A percentile compares a stretch with the other conserved stretches of the same genome.
These are phyloP conservation scores for Gallinago media DNA, from an alignment of 2,113 vertebrate species.

Conservation along the genomic window DNA sequence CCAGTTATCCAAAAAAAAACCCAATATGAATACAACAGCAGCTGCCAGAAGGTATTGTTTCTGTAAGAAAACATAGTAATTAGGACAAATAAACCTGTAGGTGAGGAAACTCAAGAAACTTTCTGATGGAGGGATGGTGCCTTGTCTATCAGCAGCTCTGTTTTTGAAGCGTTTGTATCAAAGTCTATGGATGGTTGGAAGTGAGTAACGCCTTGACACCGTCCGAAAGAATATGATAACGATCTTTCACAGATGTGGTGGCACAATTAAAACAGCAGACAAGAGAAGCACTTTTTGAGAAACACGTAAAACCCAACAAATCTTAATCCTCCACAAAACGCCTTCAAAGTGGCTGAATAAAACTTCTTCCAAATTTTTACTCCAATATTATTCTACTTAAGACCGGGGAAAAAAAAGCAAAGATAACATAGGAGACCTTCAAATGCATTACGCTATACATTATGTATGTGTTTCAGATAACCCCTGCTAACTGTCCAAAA, in stretches of 20 bases:
- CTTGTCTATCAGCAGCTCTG: background rate
- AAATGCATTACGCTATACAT: conserved; percentile 18
- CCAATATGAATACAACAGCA: background rate
- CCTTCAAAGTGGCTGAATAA: conserved; percentile 32
- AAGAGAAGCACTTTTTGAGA: conserved; percentile 13
- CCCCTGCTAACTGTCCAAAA: conserved; percentile 24
- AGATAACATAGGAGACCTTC: background rate
- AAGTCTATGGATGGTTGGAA: background rate
- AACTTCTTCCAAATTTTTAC: conserved; percentile 3
- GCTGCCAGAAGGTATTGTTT: conserved; percentile 56
- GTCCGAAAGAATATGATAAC: conserved; percentile 13
- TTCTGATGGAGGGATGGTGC: background rate
- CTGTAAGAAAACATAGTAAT: conserved; percentile 37
- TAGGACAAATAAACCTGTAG: conserved; percentile 51
- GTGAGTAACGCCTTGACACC: background rate
- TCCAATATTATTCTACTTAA: background rate
- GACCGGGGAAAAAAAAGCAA: background rate
- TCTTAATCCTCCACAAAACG: background rate
- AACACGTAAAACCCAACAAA: conserved; percentile 28
- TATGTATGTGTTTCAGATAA: conserved; percentile 42
- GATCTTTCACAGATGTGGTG: conserved; percentile 20
- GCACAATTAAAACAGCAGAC: background rate
- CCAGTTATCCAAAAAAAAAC: conserved; percentile 9
- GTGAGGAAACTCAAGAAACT: conserved; percentile 17
- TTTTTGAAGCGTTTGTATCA: background rate